A percentile compares a stretch with the other conserved stretches of the same genome.
Evolutionary conservation across 2,113 vertebrate genomes (phyloP).

Genomic region (Phycodurus eques): DNA sequence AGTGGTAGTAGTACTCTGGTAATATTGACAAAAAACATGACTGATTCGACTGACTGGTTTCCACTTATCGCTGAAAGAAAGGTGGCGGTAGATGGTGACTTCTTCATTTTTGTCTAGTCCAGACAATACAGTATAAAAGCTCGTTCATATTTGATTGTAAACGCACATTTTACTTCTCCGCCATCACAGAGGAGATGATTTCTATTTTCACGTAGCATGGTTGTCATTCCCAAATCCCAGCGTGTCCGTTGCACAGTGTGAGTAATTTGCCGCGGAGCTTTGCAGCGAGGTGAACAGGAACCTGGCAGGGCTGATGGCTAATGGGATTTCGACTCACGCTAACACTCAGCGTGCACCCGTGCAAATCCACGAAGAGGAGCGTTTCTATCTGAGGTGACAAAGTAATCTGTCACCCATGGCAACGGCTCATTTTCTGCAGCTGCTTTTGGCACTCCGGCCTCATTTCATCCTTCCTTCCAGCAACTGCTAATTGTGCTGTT

Average conservation of each 20-base stretch:
- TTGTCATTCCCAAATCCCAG: conserved; percentile 66
- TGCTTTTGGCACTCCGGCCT: conserved; percentile 63
- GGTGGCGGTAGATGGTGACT: not conserved
- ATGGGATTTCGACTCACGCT: conserved; percentile 76
- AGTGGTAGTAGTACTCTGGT: not conserved
- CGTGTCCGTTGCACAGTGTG: conserved; percentile 61
- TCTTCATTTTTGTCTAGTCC: conserved; percentile 21
- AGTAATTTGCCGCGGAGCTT: conserved; percentile 74
- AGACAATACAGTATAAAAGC: conserved; percentile 24
- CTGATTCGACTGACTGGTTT: too few relatives aligned
- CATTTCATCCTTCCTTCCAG: conserved; percentile 56
- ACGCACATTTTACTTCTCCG: conserved; percentile 30
- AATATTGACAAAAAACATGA: not conserved
- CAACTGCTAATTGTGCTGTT: conserved; percentile 67
- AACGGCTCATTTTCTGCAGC: conserved; percentile 72
- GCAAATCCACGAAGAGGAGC: conserved; percentile 75
- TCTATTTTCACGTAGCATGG: conserved; percentile 67
- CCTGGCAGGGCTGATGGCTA: conserved; percentile 69
- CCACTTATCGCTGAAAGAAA: conserved; percentile 2
- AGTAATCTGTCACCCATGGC: conserved; percentile 79
- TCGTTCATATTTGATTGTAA: conserved; percentile 29
- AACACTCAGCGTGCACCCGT: conserved; percentile 70
- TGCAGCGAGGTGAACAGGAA: conserved; percentile 68
- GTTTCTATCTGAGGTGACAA: conserved; percentile 73
- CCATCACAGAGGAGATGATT: conserved; percentile 62